Evolutionary conservation across 2,113 vertebrate species (phyloP), one percentile per base, ranked within the genome.

Genomic region (Platycercus adscitus): DNA sequence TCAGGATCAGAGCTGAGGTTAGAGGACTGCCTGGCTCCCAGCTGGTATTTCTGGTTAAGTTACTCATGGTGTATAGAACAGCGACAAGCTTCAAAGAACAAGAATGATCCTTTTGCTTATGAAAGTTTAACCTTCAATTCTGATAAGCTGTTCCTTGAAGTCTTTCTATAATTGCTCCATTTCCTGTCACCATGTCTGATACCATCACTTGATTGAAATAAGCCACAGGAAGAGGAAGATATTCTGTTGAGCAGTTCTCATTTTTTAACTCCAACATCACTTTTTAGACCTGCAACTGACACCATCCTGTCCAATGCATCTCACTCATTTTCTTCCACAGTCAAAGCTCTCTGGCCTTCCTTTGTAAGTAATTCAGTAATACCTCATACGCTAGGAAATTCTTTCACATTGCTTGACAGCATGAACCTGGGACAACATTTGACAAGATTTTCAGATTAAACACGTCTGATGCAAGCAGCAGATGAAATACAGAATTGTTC

Each of bases 101-200:
- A 73, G 50, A 95, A 68, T 21, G 77, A 92, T 86, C 83, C 56
- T 91, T 81, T 31, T 75, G 75, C 94, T 86, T 79, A 60, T 47
- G 60, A 31, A 81, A 86, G 86, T 86, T 89, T 91, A 95, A 87
- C 86, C 78, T 94, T 72, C 84, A 65, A 13, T 44, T 52, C 73
- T 66, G 87, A 95, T 92, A 91, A 94, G 86, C 91, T 52, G 69
- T 69, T 97, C 89, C 84, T 92, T 95, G 81, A 92, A 80, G 87
- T 87, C 87, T 95, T 58, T 92, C 89, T 96, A 81, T 85, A 95
- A 95, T 88, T 92, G 96, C 78, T 95, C 78, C 81, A 82, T 91
- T 97, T 94, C 93, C 95, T 91, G 64, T 65, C 78, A n/a, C 91
- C 61, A 28, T 2, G 6, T 18, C 77, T 43, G 91, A 97, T 93